Evolutionary conservation across 2,888 invertebrate species (phyloP), one percentile per base, ranked within the genome.

Genomic region (Leptopterna dolabrata): DNA sequence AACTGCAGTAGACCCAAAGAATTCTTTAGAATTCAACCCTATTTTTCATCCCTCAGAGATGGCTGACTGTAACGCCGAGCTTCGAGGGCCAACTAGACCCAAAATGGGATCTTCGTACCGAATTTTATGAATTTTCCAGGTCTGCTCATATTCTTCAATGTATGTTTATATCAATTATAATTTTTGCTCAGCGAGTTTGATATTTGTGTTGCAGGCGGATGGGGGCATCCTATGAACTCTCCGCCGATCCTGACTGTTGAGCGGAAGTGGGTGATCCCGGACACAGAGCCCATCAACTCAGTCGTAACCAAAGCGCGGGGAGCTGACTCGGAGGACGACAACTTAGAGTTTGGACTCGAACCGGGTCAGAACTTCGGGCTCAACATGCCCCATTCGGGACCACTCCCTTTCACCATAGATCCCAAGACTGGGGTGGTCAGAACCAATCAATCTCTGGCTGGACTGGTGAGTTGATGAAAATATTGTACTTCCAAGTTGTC

Each of bases 361-460:
- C 94, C 94, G 0, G 91, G 91, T 63, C 90, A 90, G 41, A 90
- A 90, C 13, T 90, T 89, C 82, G 89, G 91, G 24, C 89, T 89
- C 9, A 85, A 83, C 41, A 76, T 91, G 70, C 89, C 89, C 14
- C 89, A 88, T 16, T 92, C 92, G 0, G 90, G 91, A 45, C 93
- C 94, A 4, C 93, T 95, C 29, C 97, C 97, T 0, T 97, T 97
- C 91, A 92, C 93, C 73, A 97, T 97, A 88, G 94, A 97, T 91
- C 94, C 94, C 51, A 92, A 92, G 3, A 95, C 95, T 0, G 97
- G 97, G 43, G 94, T 94, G 6, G 95, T 97, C 83, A 95, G 94
- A 90, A 94, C 97, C 80, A 97, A 96, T 90, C 95, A 96, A 91
- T 95, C 96, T 0, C 93, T 97, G 45, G 92, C 92, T 90, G 96